Evolutionary conservation across 64 coral and sea anemone genomes (phyloP).

Genomic region (Catalaphyllia jardinei): DNA sequence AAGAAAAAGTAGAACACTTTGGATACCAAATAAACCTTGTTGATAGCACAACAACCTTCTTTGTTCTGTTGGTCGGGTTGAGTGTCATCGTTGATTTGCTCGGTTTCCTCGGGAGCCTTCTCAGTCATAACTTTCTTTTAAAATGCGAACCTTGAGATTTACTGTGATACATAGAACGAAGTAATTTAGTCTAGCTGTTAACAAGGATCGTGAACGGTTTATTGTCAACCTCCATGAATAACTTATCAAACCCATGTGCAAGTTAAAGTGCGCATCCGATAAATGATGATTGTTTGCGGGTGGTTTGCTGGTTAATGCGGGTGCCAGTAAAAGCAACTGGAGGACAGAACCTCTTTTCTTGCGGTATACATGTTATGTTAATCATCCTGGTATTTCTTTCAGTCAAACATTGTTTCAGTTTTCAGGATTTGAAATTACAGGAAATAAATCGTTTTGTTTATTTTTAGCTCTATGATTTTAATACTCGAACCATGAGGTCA

Average conservation of each 20-base stretch:
- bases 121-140: conserved; percentile 6
- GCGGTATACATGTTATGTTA: not conserved
- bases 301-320: conserved; percentile 42
- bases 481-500: no score
- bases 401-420: not conserved
- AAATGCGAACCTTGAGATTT: not conserved
- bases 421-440: no score
- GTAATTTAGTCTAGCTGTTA: not conserved
- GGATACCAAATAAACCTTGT: conserved; percentile 83
- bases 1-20: conserved; percentile 98
- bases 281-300: conserved; percentile 8
- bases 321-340: not conserved
- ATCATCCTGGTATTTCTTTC: not conserved
- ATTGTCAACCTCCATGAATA: not conserved
- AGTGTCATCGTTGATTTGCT: not conserved
- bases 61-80: conserved; percentile 29
- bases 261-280: conserved; percentile 26
- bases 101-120: not conserved
- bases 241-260: not conserved
- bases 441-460: no score
- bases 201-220: not conserved
- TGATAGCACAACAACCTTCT: conserved; percentile 44
- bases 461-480: no score
- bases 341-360: not conserved
- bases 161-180: not conserved